Evolutionary conservation across 2,113 vertebrate species (phyloP).

Genomic region (Chitala chitala): DNA sequence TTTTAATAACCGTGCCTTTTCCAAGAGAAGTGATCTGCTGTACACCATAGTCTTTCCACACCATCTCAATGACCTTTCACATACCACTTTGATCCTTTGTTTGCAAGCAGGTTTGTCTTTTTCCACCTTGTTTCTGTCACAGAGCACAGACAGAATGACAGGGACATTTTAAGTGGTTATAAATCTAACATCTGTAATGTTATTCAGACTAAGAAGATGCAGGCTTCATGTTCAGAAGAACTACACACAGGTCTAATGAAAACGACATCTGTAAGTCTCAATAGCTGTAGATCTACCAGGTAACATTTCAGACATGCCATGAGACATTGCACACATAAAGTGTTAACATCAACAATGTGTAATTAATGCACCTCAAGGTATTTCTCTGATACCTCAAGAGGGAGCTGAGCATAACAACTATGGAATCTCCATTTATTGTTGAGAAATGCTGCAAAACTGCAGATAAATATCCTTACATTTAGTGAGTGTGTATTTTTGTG

Average conservation of each 20-base stretch:
- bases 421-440: no score
- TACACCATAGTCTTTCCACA: no score
- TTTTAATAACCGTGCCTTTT: constrained; percentile 28
- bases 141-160: background rate
- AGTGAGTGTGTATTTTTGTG: no score
- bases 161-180: background rate
- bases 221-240: background rate
- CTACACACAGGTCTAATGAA: background rate
- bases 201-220: background rate
- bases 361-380: background rate
- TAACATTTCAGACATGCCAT: background rate
- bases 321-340: background rate
- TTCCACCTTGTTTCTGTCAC: background rate
- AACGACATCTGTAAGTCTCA: background rate
- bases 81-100: background rate
- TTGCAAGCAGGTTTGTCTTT: background rate
- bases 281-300: no score
- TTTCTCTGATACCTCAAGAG: background rate
- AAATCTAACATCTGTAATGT: background rate
- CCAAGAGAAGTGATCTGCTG: background rate
- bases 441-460: no score
- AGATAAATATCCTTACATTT: no score
- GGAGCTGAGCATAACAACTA: background rate
- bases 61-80: background rate
- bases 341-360: background rate